phyloP scores from a whole-genome alignment of 2,888 invertebrate genomes.

The Neoaliturus tenellus region DNA sequence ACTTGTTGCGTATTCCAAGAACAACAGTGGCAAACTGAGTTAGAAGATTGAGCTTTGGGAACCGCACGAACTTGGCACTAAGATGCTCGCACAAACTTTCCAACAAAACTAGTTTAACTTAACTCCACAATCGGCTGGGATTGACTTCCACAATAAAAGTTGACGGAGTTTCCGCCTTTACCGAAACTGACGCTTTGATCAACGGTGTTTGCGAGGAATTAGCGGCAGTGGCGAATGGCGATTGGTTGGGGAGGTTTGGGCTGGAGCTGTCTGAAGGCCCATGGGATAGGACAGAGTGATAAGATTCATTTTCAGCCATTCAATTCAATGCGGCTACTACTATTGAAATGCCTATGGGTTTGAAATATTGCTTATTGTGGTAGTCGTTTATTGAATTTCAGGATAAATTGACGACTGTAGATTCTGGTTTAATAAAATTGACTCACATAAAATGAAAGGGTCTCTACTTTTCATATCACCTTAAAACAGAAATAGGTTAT shows the following conservation, averaged over 20 bases:
- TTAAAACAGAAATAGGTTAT: too few relatives aligned
- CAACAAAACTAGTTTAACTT: slow-evolving; percentile 7
- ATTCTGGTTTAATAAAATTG: too few relatives aligned
- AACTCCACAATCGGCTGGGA: slow-evolving; percentile 9
- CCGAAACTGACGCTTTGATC: background rate
- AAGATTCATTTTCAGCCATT: too few relatives aligned
- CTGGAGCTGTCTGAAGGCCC: too few relatives aligned
- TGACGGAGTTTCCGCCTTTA: background rate
- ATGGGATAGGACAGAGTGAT: too few relatives aligned
- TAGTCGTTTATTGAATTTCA: too few relatives aligned
- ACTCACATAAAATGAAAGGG: too few relatives aligned
- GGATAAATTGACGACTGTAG: too few relatives aligned
- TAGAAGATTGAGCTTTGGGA: background rate
- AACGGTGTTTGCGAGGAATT: background rate
- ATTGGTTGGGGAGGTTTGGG: too few relatives aligned
- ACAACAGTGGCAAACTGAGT: background rate
- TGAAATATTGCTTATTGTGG: too few relatives aligned
- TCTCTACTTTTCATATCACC: too few relatives aligned
- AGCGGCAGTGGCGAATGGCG: background rate
- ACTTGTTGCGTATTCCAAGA: background rate
- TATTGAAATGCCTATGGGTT: background rate
- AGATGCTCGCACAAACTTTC: background rate
- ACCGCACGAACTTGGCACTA: background rate
- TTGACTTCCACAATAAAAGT: background rate
- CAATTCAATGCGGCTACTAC: too few relatives aligned